Percentiles rank a stretch among this genome's conserved stretches.
phyloP scores from a whole-genome alignment of 2,888 invertebrate genomes.

The Colletes collaris region DNA sequence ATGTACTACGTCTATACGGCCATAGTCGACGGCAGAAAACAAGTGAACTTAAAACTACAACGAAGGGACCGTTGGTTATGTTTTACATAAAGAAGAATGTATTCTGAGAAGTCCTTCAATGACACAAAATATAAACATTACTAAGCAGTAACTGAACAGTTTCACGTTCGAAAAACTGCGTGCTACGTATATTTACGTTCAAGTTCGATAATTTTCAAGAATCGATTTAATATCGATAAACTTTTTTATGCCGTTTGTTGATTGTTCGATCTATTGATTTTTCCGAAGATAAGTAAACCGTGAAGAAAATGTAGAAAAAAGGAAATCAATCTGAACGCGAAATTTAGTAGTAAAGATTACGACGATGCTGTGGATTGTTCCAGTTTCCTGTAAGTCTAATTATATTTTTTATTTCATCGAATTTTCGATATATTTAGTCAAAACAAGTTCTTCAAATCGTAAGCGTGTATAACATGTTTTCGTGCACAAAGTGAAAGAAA shows the following conservation, averaged over 20 bases:
- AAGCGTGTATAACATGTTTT: background rate
- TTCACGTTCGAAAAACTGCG: background rate
- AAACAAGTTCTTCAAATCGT: too few relatives aligned
- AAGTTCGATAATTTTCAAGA: background rate
- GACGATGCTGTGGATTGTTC: background rate
- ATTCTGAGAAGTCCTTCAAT: conserved; percentile 63
- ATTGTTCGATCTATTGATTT: background rate
- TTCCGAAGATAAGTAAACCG: background rate
- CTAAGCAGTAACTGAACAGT: background rate
- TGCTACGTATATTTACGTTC: background rate
- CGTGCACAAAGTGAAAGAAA: background rate
- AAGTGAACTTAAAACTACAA: conserved; percentile 9
- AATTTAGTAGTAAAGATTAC: background rate
- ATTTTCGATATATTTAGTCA: background rate
- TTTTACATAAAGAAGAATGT: conserved; percentile 28
- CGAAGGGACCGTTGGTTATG: background rate
- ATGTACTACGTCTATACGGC: too few relatives aligned
- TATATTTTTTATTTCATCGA: background rate
- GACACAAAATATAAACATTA: conserved; percentile 32
- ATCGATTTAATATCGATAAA: background rate
- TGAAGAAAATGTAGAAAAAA: background rate
- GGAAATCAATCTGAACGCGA: background rate
- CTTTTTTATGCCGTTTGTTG: background rate
- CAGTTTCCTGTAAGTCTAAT: background rate
- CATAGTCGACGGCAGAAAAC: background rate